A percentile compares a stretch with the other conserved stretches of the same genome.
Conservation (phyloP, 2,113 vertebrate species). For the Rhabdomys dilectus region DNA sequence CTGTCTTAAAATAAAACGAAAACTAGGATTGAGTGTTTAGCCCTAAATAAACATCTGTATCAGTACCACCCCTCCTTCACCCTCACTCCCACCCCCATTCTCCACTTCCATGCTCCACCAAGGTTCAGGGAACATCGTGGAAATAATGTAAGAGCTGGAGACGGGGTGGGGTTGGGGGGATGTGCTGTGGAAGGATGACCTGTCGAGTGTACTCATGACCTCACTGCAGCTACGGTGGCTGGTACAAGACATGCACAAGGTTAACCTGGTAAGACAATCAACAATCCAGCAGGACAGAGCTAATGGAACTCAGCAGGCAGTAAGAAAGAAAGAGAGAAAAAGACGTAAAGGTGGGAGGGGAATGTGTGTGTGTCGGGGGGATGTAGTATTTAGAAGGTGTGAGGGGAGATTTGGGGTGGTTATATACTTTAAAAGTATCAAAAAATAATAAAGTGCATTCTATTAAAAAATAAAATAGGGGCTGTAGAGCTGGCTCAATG, state of each 20-base stretch:
- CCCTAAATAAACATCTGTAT: background rate
- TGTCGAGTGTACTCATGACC: background rate
- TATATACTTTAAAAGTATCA: background rate
- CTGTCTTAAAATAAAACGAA: background rate
- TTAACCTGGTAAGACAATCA: background rate
- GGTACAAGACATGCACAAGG: background rate
- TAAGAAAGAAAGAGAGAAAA: background rate
- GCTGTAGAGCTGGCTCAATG: background rate
- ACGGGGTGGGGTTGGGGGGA: too few relatives aligned
- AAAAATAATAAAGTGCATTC: background rate
- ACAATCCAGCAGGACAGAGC: background rate
- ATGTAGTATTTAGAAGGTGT: background rate
- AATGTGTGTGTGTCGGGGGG: too few relatives aligned
- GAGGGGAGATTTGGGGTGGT: background rate
- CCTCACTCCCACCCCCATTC: too few relatives aligned
- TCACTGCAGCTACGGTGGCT: too few relatives aligned
- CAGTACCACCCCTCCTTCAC: background rate
- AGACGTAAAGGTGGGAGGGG: too few relatives aligned
- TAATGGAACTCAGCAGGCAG: background rate
- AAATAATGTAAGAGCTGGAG: background rate
- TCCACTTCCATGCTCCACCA: too few relatives aligned
- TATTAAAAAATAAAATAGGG: background rate
- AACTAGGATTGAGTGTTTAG: background rate
- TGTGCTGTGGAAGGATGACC: background rate
- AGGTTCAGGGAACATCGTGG: background rate